Evolutionary conservation across 1,140 invertebrate species (phyloP), one percentile per base, ranked within the genome.

Genomic region (Apis cerana): DNA sequence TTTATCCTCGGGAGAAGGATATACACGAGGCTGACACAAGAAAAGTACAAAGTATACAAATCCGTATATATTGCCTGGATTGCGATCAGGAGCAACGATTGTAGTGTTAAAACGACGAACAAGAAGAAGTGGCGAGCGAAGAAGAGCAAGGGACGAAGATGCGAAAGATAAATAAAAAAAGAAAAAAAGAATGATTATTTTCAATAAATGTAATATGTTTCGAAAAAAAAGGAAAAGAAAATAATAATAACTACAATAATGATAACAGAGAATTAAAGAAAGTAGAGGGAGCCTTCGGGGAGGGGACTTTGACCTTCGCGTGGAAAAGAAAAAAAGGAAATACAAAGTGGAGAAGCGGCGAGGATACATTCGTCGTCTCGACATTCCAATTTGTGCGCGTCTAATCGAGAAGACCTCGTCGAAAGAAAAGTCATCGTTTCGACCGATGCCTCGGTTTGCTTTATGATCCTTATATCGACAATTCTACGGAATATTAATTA

Each of bases 161-260:
- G 82, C 83, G 84, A 56, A 67, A 64, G 33, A 33, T 33, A 33
- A 33, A 33, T 33, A 33, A 33, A 33, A 1, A 33, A 27, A 56
- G 1, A 56, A 19, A 17, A 56, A 17, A 17, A 56, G n/a, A 56
- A 87, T 76, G 83, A 91, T 89, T 87, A 91, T 91, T 91, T 91
- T 91, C 86, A 91, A 91, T 91, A 91, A 91, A 91, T 89, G 89
- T 91, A 33, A 33, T 33, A 85, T 89, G 83, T 84, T 90, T 90
- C 71, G 81, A 82, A 68, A 77, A 76, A 69, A 43, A 33, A 52
- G 8, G 12, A 48, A n/a, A 13, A 27, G 11, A 56, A 33, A 33
- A 62, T 1, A 2, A 19, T 33, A 33, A 33, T 33, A 33, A 33
- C 2, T 1, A 33, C 2, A 33, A 33, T 33, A 33, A 33, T 33